A percentile compares a stretch with the other conserved stretches of the same genome.
Evolutionary conservation across 30 jellyfish, hydroid and myxozoan species (phyloP).

Genomic region (Hydractinia echinata): DNA sequence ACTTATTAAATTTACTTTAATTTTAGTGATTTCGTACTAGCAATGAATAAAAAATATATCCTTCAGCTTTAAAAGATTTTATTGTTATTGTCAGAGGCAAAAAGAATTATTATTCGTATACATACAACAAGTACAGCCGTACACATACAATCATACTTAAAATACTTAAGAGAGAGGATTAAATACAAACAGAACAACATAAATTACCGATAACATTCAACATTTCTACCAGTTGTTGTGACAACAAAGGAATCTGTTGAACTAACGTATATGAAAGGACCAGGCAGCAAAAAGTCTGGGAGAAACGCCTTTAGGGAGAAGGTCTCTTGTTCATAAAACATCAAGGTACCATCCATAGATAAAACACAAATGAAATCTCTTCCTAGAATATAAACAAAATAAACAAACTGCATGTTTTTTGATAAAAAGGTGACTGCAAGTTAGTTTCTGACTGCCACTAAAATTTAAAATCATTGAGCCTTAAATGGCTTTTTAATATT

Average conservation of each 20-base stretch:
- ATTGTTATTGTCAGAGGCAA: too few species aligned
- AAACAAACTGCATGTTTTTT: background rate
- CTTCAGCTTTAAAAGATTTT: too few species aligned
- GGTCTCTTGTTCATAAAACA: conserved; percentile 81
- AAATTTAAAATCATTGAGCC: too few species aligned
- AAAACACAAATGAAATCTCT: conserved; percentile 75
- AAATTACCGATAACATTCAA: conserved; percentile 70
- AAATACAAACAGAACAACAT: background rate
- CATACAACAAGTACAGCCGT: background rate
- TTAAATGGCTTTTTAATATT: too few species aligned
- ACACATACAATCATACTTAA: background rate
- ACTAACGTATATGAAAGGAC: conserved; percentile 65
- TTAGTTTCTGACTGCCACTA: background rate
- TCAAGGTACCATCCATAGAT: conserved; percentile 86
- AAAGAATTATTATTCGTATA: too few species aligned
- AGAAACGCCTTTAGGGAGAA: conserved; percentile 58
- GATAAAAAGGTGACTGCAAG: background rate
- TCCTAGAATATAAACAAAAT: conserved; percentile 31
- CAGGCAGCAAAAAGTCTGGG: conserved; percentile 80
- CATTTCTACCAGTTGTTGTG: conserved; percentile 48
- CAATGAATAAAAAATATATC: too few species aligned
- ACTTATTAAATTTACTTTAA: too few species aligned
- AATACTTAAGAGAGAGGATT: too few species aligned
- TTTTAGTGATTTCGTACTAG: too few species aligned
- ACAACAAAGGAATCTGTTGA: conserved; percentile 67